Evolutionary conservation across 2,888 invertebrate genomes (phyloP).

Genomic region (Diarsia dahlii): DNA sequence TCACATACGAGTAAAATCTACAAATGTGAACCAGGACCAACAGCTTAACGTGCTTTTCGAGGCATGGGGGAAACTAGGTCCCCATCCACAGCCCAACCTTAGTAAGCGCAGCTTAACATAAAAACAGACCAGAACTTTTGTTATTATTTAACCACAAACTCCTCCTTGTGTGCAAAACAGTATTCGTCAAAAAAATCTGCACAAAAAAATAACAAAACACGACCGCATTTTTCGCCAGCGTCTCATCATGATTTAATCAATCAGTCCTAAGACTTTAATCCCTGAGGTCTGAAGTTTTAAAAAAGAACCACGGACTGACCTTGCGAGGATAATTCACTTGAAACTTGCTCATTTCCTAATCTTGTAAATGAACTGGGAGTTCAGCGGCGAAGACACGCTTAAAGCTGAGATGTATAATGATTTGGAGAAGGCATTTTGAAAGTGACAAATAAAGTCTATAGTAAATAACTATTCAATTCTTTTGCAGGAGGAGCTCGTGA

Average conservation of each 20-base stretch:
- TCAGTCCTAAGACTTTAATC: conserved; percentile 48
- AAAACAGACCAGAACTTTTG: too few species aligned
- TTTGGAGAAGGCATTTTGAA: conserved; percentile 31
- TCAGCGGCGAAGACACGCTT: conserved; percentile 40
- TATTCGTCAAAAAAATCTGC: too few species aligned
- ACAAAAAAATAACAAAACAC: not conserved
- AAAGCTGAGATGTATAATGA: not conserved
- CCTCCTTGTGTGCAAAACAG: not conserved
- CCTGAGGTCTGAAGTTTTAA: conserved; percentile 48
- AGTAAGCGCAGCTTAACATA: too few species aligned
- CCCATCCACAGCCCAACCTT: too few species aligned
- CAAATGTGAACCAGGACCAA: too few species aligned
- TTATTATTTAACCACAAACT: too few species aligned
- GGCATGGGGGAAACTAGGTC: too few species aligned
- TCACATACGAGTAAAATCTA: too few species aligned
- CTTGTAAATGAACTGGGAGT: conserved; percentile 55
- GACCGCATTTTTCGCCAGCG: conserved; percentile 11
- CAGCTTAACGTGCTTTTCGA: too few species aligned
- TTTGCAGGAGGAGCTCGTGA: not conserved
- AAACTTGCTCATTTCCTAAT: conserved; percentile 63
- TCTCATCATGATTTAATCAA: conserved; percentile 59
- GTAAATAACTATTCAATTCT: not conserved
- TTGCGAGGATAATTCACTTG: conserved; percentile 60
- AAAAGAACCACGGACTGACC: conserved; percentile 52
- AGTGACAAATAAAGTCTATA: too few species aligned